phyloP scores from a whole-genome alignment of 2,797 vertebrate species.

The Gymnodraco acuticeps region DNA sequence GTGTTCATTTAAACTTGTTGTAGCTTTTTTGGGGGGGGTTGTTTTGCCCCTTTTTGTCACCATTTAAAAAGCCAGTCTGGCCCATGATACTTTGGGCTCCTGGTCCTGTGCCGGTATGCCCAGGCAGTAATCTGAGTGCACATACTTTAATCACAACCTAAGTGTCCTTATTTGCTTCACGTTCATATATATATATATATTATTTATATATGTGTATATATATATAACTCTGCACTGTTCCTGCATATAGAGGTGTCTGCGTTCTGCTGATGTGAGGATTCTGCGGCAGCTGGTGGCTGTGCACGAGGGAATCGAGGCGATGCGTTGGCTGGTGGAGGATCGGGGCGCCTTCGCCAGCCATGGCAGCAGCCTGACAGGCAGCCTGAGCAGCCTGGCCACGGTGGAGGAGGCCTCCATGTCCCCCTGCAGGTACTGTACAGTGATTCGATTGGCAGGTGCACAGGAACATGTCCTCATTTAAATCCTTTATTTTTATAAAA shows the following conservation, averaged over 20 bases:
- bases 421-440: conserved; percentile 55
- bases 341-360: conserved; percentile 82
- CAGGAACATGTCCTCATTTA: neutral
- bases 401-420: conserved; percentile 71
- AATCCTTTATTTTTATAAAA: neutral
- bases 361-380: conserved; percentile 91
- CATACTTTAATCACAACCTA: no score
- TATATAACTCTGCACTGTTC: neutral
- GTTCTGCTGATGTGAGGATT: conserved; percentile 90
- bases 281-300: conserved; percentile 90
- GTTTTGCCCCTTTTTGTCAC: no score
- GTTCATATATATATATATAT: neutral
- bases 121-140: no score
- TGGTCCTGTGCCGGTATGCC: no score
- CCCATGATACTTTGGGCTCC: no score
- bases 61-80: no score
- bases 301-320: conserved; percentile 92
- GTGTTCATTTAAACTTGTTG: no score
- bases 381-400: conserved; percentile 90
- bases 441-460: neutral
- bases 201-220: no score
- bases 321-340: conserved; percentile 92
- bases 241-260: conserved; percentile 85
- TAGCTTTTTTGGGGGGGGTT: no score
- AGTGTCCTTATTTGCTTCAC: neutral